Evolutionary conservation across 2,113 vertebrate genomes (phyloP), one percentile per base, ranked within the genome.

Genomic region (Dipodomys spectabilis): DNA sequence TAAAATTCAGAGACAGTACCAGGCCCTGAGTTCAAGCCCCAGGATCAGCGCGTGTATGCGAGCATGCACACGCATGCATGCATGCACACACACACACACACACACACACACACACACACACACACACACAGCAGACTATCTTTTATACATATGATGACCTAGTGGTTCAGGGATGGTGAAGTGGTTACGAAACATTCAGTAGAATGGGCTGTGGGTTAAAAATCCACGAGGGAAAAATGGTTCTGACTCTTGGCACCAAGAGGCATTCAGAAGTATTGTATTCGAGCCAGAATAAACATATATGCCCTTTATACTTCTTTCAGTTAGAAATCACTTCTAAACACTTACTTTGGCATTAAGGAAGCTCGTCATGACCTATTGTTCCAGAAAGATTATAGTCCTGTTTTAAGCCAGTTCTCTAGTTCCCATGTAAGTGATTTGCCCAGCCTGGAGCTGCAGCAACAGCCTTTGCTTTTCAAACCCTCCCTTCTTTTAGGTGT

Each of bases 311-410:
- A 25, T 0, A 71, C 73, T 96, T 97, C 91, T 97, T 97, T 96
- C 75, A 82, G 75, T 89, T 97, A 97, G 95, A 96, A 93, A 90
- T 97, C 88, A 96, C 94, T 68, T 82, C 89, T 96, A 91, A 95
- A 92, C 96, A 95, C 96, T 96, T 97, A 88, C 86, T 98, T 91
- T 96, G 95, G 84, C 96, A 75, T 95, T 95, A 95, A 97, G 97
- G 97, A 98, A 98, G 96, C 92, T 95, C 27, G 44, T 97, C 96
- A 97, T 94, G 79, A 86, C 97, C 93, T 95, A 85, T 97, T 97
- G 97, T 98, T 98, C 85, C 83, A 90, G 78, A 95, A 95, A 97
- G 71, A 92, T 93, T 96, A 25, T 93, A 94, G 75, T 94, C 91
- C 69, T 88, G 65, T 95, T 96, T 69, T 92, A 91, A 95, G 86